Evolutionary conservation across 1,140 invertebrate genomes (phyloP), one percentile per base, ranked within the genome.

Genomic region (Danaus melanippus): DNA sequence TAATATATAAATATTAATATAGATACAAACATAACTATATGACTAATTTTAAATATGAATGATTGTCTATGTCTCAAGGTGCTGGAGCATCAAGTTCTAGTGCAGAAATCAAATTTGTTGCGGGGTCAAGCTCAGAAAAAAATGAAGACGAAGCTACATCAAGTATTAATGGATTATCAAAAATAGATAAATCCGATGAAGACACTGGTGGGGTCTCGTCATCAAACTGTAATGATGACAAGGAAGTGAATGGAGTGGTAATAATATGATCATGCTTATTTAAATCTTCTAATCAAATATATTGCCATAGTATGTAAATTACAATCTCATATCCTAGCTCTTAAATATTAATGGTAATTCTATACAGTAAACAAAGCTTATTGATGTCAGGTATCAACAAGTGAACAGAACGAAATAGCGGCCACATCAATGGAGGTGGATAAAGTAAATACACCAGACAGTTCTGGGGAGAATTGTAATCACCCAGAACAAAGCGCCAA

Each of bases 391-490:
- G 85, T 87, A 44, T 87, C 90, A 0, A 90, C 89, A 10, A 90
- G 89, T 69, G 90, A 91, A 17, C 85, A 89, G 41, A 80, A 67
- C 41, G 60, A 67, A 9, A 66, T 60, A 52, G 47, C 62, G 10
- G 70, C 69, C 48, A 74, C 72, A 42, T 42, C 76, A 50, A 67
- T 74, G 53, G 83, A 87, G 46, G 60, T 80, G 51, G 73, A 81
- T 17, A 86, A 86, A 41, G 74, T 43, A 41, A 67, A 70, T 17
- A 68, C 87, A 68, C 90, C 90, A 5, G 90, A 91, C 51, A 91
- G 89, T 58, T 90, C 90, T 0, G 89, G 78, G 42, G 89, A 90
- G 64, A 81, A 87, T 40, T 85, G 86, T 44, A 76, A 81, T 32
- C 78, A 87, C 58, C 87, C 90, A 45, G 87, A 89, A 15, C 86